These are phyloP conservation scores for Rhyacophila evoluta DNA, from an alignment of 2,888 invertebrate genomes.

Conservation along the genomic window DNA sequence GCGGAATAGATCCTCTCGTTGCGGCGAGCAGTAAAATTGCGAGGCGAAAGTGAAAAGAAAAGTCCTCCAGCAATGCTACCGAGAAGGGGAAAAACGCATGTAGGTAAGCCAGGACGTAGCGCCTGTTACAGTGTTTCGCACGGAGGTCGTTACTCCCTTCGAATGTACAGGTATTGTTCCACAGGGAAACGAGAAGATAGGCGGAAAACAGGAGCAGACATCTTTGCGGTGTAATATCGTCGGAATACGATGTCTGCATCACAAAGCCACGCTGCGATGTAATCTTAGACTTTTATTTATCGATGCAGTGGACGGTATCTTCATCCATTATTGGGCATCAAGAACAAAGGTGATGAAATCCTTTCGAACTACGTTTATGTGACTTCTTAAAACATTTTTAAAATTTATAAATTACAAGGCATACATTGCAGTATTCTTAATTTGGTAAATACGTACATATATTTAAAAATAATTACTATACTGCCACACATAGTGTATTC, in stretches of 20 bases:
- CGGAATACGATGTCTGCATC: neutral
- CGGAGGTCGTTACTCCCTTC: neutral
- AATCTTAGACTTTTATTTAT: neutral
- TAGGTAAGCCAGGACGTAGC: neutral
- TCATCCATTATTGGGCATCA: too few relatives aligned
- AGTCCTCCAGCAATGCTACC: neutral
- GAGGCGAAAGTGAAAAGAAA: slow-evolving; percentile 7
- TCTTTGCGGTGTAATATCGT: neutral
- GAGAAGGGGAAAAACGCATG: neutral
- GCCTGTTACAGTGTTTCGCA: neutral
- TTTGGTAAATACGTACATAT: too few relatives aligned
- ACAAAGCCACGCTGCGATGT: too few relatives aligned
- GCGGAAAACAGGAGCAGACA: neutral
- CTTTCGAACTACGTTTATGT: too few relatives aligned
- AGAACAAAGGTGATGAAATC: too few relatives aligned
- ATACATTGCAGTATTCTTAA: too few relatives aligned
- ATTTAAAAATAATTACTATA: too few relatives aligned
- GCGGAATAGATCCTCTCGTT: slow-evolving; percentile 22
- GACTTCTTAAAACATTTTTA: too few relatives aligned
- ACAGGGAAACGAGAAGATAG: neutral
- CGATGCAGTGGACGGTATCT: neutral
- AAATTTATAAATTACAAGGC: too few relatives aligned
- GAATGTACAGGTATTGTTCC: neutral
- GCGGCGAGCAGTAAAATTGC: slow-evolving; percentile 1
- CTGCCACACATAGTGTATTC: too few relatives aligned